A percentile compares a stretch with the other conserved stretches of the same genome.
These are phyloP conservation scores for Laothoe populi DNA, from an alignment of 2,888 invertebrate species.

Conservation along the genomic window DNA sequence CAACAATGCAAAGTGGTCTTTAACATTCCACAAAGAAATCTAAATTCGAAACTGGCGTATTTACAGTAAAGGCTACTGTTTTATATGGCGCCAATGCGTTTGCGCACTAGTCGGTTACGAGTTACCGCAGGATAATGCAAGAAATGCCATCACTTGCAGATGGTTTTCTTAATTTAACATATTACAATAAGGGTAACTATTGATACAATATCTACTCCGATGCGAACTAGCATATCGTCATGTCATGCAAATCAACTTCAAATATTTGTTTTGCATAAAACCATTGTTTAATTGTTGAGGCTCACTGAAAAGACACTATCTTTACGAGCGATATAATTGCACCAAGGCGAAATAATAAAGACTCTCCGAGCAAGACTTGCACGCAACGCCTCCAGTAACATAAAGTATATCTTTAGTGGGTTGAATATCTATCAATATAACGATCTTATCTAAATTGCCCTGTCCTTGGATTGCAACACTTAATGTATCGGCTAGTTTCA, in stretches of 20 bases:
- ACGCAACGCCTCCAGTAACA: constrained; percentile 27
- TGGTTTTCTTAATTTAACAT: constrained; percentile 12
- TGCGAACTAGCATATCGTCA: background rate
- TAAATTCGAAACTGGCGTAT: constrained; percentile 56
- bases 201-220: background rate
- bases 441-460: constrained; percentile 65
- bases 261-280: too few relatives aligned
- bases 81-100: constrained; percentile 50
- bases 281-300: constrained; percentile 3
- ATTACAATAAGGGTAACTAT: background rate
- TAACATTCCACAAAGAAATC: constrained; percentile 54
- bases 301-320: background rate
- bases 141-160: background rate
- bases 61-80: constrained; percentile 56
- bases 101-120: constrained; percentile 33
- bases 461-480: constrained; percentile 67
- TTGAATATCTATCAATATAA: constrained; percentile 61
- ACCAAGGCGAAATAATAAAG: constrained; percentile 4
- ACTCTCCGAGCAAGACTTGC: background rate
- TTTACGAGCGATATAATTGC: constrained; percentile 8
- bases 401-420: constrained; percentile 62
- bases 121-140: constrained; percentile 26
- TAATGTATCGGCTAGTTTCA: constrained; percentile 38
- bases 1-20: constrained; percentile 40
- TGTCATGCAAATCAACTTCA: constrained; percentile 1